Evolutionary conservation across 2,888 invertebrate species (phyloP).

Genomic region (Xestia rhomboidea): DNA sequence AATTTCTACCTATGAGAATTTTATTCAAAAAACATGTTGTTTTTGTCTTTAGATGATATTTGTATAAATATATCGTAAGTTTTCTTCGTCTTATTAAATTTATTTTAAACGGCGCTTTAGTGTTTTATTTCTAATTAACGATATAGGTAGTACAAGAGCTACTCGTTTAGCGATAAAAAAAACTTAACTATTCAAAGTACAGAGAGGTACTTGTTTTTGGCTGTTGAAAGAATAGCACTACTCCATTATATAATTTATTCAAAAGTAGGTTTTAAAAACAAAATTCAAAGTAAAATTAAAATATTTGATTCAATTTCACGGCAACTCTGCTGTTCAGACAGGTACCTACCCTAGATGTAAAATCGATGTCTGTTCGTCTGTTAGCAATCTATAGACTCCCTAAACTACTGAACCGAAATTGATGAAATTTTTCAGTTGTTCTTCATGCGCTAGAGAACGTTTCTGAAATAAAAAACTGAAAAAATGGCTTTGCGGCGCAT

Average conservation of each 20-base stretch:
- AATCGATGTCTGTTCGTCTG: too few species aligned
- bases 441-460: too few species aligned
- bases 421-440: too few species aligned
- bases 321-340: neutral
- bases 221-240: neutral
- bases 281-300: neutral
- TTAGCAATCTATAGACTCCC: too few species aligned
- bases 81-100: constrained; percentile 12
- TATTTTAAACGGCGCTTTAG: neutral
- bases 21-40: neutral
- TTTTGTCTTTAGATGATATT: neutral
- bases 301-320: neutral
- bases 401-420: too few species aligned
- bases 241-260: too few species aligned
- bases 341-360: too few species aligned
- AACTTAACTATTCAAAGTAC: neutral
- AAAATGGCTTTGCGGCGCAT: too few species aligned
- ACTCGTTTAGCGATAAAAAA: neutral
- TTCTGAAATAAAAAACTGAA: too few species aligned
- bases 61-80: neutral
- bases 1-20: neutral
- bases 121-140: constrained; percentile 2
- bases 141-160: neutral
- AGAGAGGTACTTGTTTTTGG: neutral
- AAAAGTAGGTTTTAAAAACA: too few species aligned